Conservation (phyloP, 2,888 invertebrate genomes). For the Sympetrum striolatum region DNA sequence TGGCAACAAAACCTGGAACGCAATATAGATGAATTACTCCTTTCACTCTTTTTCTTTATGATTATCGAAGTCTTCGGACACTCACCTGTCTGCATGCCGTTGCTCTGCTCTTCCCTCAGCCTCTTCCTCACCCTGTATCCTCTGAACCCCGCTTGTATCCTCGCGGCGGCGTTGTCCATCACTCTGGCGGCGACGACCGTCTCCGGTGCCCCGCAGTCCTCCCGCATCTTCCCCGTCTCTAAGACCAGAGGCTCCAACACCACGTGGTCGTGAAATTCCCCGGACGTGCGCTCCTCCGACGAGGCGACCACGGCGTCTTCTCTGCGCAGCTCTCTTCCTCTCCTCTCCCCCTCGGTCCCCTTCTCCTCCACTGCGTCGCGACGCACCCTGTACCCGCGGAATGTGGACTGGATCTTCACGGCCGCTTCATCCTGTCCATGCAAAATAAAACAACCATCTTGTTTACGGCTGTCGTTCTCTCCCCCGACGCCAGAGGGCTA, state of each 20-base stretch:
- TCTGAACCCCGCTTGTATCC: conserved; percentile 20
- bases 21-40: too few relatives aligned
- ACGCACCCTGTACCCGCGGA: conserved; percentile 11
- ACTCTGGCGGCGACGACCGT: not conserved
- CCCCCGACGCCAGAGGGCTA: not conserved
- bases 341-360: not conserved
- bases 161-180: conserved; percentile 45
- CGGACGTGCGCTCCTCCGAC: conserved; percentile 51
- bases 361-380: not conserved
- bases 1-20: too few relatives aligned
- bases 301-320: conserved; percentile 54
- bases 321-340: conserved; percentile 52
- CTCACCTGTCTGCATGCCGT: not conserved
- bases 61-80: too few relatives aligned
- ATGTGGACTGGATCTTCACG: conserved; percentile 29
- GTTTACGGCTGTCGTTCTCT: not conserved
- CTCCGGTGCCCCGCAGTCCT: not conserved
- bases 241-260: conserved; percentile 53
- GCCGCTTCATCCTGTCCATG: conserved; percentile 1
- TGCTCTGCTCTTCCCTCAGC: conserved; percentile 13
- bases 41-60: too few relatives aligned
- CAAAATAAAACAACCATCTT: not conserved
- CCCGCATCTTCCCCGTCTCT: not conserved
- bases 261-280: conserved; percentile 59
- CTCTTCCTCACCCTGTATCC: conserved; percentile 26